Conservation (phyloP, 1,140 invertebrate genomes). For the Vollenhovia emeryi region DNA sequence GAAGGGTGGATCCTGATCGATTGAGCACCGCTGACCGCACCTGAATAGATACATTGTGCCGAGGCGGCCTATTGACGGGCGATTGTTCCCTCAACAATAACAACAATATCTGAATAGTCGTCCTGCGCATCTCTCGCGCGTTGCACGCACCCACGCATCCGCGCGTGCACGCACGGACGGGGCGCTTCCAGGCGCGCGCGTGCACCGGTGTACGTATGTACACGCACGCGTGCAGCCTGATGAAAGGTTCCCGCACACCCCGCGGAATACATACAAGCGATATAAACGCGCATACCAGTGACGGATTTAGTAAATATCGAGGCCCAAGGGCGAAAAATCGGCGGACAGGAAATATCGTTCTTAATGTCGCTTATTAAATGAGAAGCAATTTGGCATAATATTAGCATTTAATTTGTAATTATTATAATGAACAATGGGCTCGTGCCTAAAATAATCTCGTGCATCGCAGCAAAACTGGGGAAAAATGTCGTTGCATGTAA, state of each 20-base stretch:
- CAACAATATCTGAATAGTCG: conserved; percentile 85
- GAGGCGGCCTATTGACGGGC: conserved; percentile 84
- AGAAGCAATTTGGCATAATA: background rate
- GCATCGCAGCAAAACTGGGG: background rate
- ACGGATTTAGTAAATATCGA: conserved; percentile 22
- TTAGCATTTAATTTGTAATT: background rate
- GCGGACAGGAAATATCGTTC: background rate
- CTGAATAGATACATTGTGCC: conserved; percentile 85
- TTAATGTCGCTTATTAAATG: conserved; percentile 11
- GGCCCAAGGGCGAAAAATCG: conserved; percentile 10
- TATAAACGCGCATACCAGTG: conserved; percentile 39
- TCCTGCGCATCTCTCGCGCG: conserved; percentile 81
- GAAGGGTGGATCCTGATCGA: conserved; percentile 73
- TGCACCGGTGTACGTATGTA: conserved; percentile 29
- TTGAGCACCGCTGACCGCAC: conserved; percentile 84
- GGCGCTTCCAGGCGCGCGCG: conserved; percentile 51
- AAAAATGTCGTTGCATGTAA: background rate
- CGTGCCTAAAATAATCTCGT: background rate
- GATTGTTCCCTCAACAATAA: conserved; percentile 86
- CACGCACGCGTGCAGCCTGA: conserved; percentile 42
- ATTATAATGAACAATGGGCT: background rate
- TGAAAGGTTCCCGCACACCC: conserved; percentile 43
- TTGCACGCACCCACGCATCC: conserved; percentile 77
- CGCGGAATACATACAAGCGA: conserved; percentile 32
- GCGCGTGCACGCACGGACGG: conserved; percentile 62